A percentile compares a stretch with the other conserved stretches of the same genome.
Evolutionary conservation across 30 jellyfish, hydroid and myxozoan genomes (phyloP).

Genomic region (Turritopsis dohrnii): DNA sequence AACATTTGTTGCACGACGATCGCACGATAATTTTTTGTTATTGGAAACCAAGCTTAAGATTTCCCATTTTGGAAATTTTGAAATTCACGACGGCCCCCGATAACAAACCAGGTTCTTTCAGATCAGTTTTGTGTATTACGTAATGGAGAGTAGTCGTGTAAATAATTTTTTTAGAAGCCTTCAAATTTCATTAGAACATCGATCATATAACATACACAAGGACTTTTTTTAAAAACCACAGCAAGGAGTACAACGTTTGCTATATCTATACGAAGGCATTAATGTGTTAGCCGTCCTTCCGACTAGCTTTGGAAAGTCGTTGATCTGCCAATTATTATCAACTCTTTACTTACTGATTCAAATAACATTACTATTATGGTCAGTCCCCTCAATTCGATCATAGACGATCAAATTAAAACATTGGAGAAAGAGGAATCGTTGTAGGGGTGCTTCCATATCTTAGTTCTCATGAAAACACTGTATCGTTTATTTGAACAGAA

Average conservation of each 20-base stretch:
- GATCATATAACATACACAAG: not conserved
- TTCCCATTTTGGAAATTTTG: no score
- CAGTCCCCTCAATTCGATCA: not conserved
- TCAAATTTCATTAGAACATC: not conserved
- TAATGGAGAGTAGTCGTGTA: not conserved
- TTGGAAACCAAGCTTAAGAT: no score
- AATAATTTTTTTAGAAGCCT: not conserved
- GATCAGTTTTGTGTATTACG: no score
- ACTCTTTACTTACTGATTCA: not conserved
- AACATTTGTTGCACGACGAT: no score
- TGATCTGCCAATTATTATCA: not conserved
- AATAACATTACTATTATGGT: no score
- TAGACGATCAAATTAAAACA: not conserved
- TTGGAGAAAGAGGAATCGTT: not conserved
- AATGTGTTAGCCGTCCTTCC: not conserved
- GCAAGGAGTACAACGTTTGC: not conserved
- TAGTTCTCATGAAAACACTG: not conserved
- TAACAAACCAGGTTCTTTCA: no score
- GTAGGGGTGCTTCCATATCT: not conserved
- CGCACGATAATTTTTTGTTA: no score
- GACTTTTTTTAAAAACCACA: not conserved
- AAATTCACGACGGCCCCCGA: no score
- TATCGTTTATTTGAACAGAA: not conserved
- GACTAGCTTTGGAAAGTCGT: slow-evolving; percentile 1
- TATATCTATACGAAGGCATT: not conserved